These are phyloP conservation scores for Bombus ignitus DNA, from an alignment of 1,140 invertebrate genomes.

Conservation along the genomic window DNA sequence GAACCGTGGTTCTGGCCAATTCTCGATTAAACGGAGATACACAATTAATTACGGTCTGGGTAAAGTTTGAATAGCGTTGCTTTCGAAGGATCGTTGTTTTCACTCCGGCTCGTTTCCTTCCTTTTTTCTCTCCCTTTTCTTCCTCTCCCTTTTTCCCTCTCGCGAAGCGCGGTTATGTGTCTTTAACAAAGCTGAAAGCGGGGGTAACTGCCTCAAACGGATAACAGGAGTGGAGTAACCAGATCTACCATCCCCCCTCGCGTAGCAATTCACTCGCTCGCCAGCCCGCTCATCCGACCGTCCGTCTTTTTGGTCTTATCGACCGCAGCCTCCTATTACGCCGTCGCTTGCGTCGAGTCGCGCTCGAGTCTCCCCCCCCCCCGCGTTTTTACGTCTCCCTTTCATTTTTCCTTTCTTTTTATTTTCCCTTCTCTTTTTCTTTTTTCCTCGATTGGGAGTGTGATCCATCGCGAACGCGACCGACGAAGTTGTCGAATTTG, in stretches of 20 bases:
- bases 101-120: slow-evolving; percentile 19
- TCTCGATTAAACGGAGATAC: slow-evolving; percentile 9
- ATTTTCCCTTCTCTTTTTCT: no score
- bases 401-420: neutral
- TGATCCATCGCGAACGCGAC: neutral
- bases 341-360: slow-evolving; percentile 63
- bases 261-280: slow-evolving; percentile 61
- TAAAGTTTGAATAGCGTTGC: slow-evolving; percentile 23
- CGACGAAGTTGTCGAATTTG: neutral
- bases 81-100: slow-evolving; percentile 38
- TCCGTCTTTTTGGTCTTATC: slow-evolving; percentile 67
- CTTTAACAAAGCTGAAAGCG: slow-evolving; percentile 56
- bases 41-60: slow-evolving; percentile 15
- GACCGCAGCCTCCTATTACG: slow-evolving; percentile 69
- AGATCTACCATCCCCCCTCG: slow-evolving; percentile 60
- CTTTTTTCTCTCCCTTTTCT: neutral
- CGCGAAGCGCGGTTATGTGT: slow-evolving; percentile 44
- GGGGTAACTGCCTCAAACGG: slow-evolving; percentile 69
- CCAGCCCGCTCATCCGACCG: slow-evolving; percentile 49
- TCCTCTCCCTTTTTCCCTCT: neutral
- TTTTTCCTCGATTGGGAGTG: no score
- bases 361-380: slow-evolving; percentile 14
- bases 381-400: slow-evolving; percentile 2
- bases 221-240: slow-evolving; percentile 68
- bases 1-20: neutral